phyloP scores from a whole-genome alignment of 2,888 invertebrate genomes.

The Melanargia galathea region DNA sequence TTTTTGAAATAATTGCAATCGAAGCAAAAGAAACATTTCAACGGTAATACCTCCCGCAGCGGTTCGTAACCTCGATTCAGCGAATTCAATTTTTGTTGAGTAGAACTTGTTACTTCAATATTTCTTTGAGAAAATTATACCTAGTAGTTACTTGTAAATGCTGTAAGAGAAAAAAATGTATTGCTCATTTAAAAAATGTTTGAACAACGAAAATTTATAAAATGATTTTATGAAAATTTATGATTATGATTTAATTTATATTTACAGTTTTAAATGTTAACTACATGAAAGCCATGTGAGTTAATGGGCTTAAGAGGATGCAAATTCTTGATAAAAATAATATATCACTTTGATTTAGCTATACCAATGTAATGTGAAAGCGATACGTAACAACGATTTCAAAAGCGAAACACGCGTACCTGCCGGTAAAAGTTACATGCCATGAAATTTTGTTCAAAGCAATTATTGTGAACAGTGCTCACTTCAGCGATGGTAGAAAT shows the following conservation, averaged over 20 bases:
- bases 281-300: no score
- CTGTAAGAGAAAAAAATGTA: not conserved
- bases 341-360: not conserved
- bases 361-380: constrained; percentile 5
- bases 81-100: constrained; percentile 25
- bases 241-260: no score
- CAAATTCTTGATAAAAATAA: no score
- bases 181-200: not conserved
- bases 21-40: constrained; percentile 46
- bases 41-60: constrained; percentile 31
- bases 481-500: constrained; percentile 80
- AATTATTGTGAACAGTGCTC: constrained; percentile 81
- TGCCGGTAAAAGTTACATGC: constrained; percentile 66
- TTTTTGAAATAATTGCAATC: constrained; percentile 48
- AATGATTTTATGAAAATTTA: no score
- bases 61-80: constrained; percentile 29
- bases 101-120: constrained; percentile 22
- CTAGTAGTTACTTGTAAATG: not conserved
- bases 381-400: constrained; percentile 21
- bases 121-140: constrained; percentile 9
- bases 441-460: constrained; percentile 75
- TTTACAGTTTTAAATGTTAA: no score
- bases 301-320: no score
- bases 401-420: constrained; percentile 48
- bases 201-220: no score